Evolutionary conservation across 2,797 vertebrate genomes (phyloP).

Genomic region (Austrolebias charrua): DNA sequence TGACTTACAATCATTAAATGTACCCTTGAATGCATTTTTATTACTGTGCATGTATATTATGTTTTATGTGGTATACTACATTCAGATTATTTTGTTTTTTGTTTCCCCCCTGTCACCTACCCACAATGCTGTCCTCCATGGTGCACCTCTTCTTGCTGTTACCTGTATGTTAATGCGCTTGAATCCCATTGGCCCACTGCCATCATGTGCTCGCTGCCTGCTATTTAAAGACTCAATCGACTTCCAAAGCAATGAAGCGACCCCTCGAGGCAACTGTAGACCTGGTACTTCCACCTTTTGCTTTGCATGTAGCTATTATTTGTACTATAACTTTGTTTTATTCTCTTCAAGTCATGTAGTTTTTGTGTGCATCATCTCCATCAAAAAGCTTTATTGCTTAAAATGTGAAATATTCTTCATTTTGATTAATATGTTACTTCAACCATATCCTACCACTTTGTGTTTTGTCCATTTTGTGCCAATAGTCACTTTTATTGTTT

Average conservation of each 20-base stretch:
- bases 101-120: constrained; percentile 97
- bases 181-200: constrained; percentile 99
- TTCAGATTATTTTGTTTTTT: constrained; percentile 91
- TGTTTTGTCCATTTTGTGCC: constrained; percentile 37
- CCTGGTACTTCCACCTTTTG: constrained; percentile 99
- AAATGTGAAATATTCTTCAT: constrained; percentile 43
- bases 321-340: constrained; percentile 78
- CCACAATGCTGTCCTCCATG: constrained; percentile 99
- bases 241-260: constrained; percentile 99
- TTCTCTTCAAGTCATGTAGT: constrained; percentile 65
- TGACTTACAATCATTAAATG: constrained; percentile 87
- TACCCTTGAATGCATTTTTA: constrained; percentile 91
- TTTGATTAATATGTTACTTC: constrained; percentile 51
- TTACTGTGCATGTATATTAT: constrained; percentile 97
- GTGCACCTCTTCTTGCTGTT: constrained; percentile 99
- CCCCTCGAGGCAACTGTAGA: constrained; percentile 96
- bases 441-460: constrained; percentile 51
- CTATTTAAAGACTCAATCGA: constrained; percentile 99
- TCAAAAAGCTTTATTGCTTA: constrained; percentile 54
- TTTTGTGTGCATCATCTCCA: constrained; percentile 56
- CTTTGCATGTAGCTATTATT: constrained; percentile 97
- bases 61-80: constrained; percentile 98
- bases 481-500: constrained; percentile 41
- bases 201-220: constrained; percentile 99
- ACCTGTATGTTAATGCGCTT: constrained; percentile 99